Conservation (phyloP, 2,797 vertebrate species). For the Pygocentrus nattereri region DNA sequence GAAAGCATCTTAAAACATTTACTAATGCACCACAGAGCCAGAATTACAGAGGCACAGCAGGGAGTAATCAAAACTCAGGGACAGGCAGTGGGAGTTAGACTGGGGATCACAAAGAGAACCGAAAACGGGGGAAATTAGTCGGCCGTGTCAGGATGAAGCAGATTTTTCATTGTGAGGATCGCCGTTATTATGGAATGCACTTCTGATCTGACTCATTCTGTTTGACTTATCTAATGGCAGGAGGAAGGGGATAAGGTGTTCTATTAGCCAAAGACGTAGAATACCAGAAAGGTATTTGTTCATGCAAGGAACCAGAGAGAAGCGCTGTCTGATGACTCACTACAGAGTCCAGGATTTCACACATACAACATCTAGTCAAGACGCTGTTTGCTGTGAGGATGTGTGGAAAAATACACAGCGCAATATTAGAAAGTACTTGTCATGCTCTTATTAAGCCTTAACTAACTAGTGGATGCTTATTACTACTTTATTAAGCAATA, state of each 20-base stretch:
- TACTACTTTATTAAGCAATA: no score
- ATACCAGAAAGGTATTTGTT: neutral
- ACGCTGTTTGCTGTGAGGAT: neutral
- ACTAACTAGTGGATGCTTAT: no score
- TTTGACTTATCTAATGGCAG: slow-evolving; percentile 37
- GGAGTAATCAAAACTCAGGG: slow-evolving; percentile 1
- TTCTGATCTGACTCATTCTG: slow-evolving; percentile 16
- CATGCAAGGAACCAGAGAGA: neutral
- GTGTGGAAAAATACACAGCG: no score
- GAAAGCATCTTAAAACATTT: slow-evolving; percentile 21
- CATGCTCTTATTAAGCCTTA: no score
- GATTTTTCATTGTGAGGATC: slow-evolving; percentile 31
- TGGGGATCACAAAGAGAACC: neutral
- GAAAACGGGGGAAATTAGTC: slow-evolving; percentile 36
- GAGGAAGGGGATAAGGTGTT: slow-evolving; percentile 1
- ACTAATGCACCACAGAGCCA: slow-evolving; percentile 21
- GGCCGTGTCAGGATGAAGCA: slow-evolving; percentile 28
- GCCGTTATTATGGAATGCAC: slow-evolving; percentile 1
- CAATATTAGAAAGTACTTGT: no score
- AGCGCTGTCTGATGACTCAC: neutral
- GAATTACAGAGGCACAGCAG: slow-evolving; percentile 17
- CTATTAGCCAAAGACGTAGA: neutral
- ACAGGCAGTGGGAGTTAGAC: neutral
- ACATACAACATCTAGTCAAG: neutral
- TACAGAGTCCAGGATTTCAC: no score